Evolutionary conservation across 2,888 invertebrate species (phyloP), one percentile per base, ranked within the genome.

Genomic region (Marronus borbonicus): DNA sequence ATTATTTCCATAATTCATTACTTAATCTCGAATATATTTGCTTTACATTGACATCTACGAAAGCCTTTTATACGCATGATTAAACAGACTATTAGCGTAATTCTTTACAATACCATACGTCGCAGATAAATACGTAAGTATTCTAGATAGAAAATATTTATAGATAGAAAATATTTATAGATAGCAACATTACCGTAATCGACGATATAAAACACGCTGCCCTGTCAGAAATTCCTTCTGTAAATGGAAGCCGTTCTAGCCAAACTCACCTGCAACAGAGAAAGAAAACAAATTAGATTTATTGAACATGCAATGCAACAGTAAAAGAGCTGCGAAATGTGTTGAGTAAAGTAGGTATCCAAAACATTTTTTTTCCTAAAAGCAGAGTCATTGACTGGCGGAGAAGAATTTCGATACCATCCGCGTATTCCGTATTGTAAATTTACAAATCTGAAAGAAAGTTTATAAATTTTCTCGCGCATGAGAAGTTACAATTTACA

Each of bases 201-300:
- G 62, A 31, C 4, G 62, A 62, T 12, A 31, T 62, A 62, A 62
- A 62, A 31, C 28, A 28, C 24, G 14, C 31, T 62, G 5, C 7
- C 62, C 12, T 24, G 28, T 31, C 14, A 12, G 62, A 28, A 62
- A 62, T 62, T 31, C 62, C 62, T 28, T 28, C 31, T 24, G 31
- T 24, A 28, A 24, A 62, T 62, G 28, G 62, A 62, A 62, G 24
- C 12, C 31, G 2, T 28, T 31, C 12, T 31, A 28, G 31, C 31
- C 28, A 62, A 62, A 62, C 62, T 62, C 62, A 62, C 62, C 62
- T 62, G 62, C 28, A 62, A 62, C 62, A 62, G 24, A 62, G 24
- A 62, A 62, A 31, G 31, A 31, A 62, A 58, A 58, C 8, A 12
- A 31, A 62, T 62, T 62, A 28, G 62, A 62, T 62, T 62, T 62